These are phyloP conservation scores for Lithobates pipiens DNA, from an alignment of 2,797 vertebrate genomes.

Conservation along the genomic window DNA sequence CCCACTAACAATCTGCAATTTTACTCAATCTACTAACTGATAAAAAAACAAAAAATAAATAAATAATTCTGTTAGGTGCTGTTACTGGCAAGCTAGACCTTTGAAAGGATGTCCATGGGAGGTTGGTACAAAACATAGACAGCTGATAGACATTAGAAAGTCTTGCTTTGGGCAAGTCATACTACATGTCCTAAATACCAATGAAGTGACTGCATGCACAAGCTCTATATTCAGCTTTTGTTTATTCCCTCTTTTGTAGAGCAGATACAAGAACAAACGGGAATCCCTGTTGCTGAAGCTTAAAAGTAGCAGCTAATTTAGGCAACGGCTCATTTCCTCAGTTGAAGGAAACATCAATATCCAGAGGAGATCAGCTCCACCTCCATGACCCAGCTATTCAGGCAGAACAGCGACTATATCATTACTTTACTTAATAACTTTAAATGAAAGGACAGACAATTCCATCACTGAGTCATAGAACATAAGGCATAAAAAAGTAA, in stretches of 20 bases:
- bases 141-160: conserved; percentile 82
- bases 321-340: conserved; percentile 78
- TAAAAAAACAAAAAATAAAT: conserved; percentile 63
- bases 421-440: conserved; percentile 79
- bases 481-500: conserved; percentile 1
- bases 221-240: conserved; percentile 63
- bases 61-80: conserved; percentile 72
- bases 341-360: conserved; percentile 82
- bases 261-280: conserved; percentile 78
- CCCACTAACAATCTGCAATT: background rate
- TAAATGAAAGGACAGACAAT: conserved; percentile 78
- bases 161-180: conserved; percentile 76
- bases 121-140: conserved; percentile 77
- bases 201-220: conserved; percentile 74
- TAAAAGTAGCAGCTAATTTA: conserved; percentile 75
- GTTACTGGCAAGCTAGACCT: conserved; percentile 74
- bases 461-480: conserved; percentile 58
- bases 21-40: background rate
- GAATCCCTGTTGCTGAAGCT: conserved; percentile 80
- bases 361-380: conserved; percentile 75
- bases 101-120: conserved; percentile 74
- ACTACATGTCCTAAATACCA: conserved; percentile 78
- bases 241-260: conserved; percentile 66
- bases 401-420: conserved; percentile 74
- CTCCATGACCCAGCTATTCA: conserved; percentile 75